Percentiles rank a stretch among this genome's conserved stretches.
phyloP scores from a whole-genome alignment of 2,113 vertebrate species.

The Geothlypis trichas region DNA sequence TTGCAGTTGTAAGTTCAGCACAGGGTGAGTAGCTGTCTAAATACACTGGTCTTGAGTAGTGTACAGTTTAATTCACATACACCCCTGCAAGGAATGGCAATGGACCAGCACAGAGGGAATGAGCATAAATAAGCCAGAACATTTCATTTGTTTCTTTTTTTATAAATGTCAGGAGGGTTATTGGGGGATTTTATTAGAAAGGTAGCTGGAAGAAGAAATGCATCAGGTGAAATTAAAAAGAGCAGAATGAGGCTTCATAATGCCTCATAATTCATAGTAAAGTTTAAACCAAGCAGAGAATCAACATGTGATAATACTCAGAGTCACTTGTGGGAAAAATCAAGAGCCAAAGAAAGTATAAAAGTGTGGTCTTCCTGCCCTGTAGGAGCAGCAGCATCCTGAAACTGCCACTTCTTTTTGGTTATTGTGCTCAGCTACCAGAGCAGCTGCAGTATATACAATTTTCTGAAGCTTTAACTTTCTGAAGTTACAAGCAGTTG shows the following conservation, averaged over 20 bases:
- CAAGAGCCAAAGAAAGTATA: background rate
- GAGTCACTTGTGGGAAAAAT: background rate
- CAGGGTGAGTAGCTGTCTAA: background rate
- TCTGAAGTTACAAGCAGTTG: background rate
- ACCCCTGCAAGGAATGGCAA: background rate
- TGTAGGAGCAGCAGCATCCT: background rate
- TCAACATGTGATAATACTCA: background rate
- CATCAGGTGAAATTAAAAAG: slow-evolving; percentile 19
- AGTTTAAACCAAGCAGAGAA: background rate
- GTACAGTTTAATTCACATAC: background rate
- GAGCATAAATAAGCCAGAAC: background rate
- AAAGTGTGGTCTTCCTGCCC: background rate
- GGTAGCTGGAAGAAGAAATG: background rate
- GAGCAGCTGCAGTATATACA: background rate
- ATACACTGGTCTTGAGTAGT: background rate
- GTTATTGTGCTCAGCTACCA: background rate
- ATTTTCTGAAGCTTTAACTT: background rate
- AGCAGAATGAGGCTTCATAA: background rate
- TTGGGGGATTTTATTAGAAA: background rate
- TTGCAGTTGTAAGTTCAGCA: background rate
- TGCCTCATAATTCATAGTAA: background rate
- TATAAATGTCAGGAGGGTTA: background rate
- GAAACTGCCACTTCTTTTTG: background rate
- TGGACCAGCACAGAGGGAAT: background rate
- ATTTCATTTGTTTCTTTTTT: background rate